Evolutionary conservation across 2,888 invertebrate species (phyloP), one percentile per base, ranked within the genome.

Genomic region (Labia minor): DNA sequence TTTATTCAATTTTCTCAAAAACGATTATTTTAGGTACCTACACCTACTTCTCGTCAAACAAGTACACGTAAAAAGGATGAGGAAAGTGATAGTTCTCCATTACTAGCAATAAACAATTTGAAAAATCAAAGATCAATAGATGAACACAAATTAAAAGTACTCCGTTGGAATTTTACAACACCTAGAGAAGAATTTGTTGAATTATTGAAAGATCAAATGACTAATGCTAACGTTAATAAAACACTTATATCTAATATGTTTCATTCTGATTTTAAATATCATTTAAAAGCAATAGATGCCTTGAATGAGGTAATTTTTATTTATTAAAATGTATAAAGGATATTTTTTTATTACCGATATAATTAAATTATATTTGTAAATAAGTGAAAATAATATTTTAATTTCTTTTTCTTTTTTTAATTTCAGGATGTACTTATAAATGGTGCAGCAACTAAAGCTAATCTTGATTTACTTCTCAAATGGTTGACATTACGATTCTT

Each of bases 401-500:
- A n/a, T n/a, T n/a, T 26, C 4, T 6, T 26, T 26, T 26, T 26
- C 16, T 65, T 63, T 61, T 69, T 67, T 67, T 68, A 49, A n/a
- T 66, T 74, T 16, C 73, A 84, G 79, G 92, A 94, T 77, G 78
- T 94, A 65, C 82, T 86, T 1, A 85, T 84, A n/a, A 90, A 91
- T 73, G 85, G 85, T 61, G 84, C 87, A 72, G 89, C 93, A 0
- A 82, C 95, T 61, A 85, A 93, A 71, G 86, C 89, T 19, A 98
- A 98, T 80, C 81, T 96, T 69, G 99, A 99, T 81, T 81, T 99
- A 69, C 89, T 99, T 67, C 83, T 99, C 63, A 96, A 96, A 77
- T 99, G 98, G 98, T 78, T 96, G 72, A 96, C 97, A 0, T 80
- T 99, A 63, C 83, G 98, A 69, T 99, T 99, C 81, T 98, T 96